Percentiles rank a stretch among this genome's conserved stretches.
Conservation (phyloP, 2,797 vertebrate genomes). For the Avahi laniger region DNA sequence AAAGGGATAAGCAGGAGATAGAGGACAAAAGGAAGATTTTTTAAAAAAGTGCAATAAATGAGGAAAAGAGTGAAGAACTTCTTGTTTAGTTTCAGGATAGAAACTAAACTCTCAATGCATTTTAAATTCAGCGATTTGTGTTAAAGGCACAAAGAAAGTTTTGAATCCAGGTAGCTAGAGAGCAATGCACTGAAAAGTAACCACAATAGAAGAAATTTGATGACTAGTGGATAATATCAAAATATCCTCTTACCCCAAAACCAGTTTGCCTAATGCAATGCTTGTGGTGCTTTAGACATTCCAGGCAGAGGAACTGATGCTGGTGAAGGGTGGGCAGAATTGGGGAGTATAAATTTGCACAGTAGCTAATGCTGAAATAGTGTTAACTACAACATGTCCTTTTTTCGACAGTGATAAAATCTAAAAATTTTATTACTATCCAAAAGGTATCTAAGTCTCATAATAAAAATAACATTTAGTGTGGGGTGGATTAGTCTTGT, state of each 20-base stretch:
- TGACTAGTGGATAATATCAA: neutral
- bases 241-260: neutral
- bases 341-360: neutral
- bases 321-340: neutral
- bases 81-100: conserved; percentile 71
- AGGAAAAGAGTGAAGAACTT: conserved; percentile 79
- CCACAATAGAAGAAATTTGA: neutral
- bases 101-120: conserved; percentile 19
- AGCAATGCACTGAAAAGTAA: neutral
- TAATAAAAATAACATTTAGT: neutral
- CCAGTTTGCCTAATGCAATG: neutral
- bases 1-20: conserved; percentile 83
- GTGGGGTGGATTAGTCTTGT: neutral
- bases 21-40: conserved; percentile 83
- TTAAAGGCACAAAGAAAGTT: neutral
- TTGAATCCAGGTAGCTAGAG: conserved; percentile 2
- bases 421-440: neutral
- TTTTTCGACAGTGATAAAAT: neutral
- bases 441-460: neutral
- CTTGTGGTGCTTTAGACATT: neutral
- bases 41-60: conserved; percentile 78
- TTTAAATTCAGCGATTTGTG: conserved; percentile 22
- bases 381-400: neutral
- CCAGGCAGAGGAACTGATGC: neutral
- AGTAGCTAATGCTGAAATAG: neutral